Percentiles rank a stretch among this genome's conserved stretches.
phyloP scores from a whole-genome alignment of 2,113 vertebrate species.

The Psilopsiagon aymara region DNA sequence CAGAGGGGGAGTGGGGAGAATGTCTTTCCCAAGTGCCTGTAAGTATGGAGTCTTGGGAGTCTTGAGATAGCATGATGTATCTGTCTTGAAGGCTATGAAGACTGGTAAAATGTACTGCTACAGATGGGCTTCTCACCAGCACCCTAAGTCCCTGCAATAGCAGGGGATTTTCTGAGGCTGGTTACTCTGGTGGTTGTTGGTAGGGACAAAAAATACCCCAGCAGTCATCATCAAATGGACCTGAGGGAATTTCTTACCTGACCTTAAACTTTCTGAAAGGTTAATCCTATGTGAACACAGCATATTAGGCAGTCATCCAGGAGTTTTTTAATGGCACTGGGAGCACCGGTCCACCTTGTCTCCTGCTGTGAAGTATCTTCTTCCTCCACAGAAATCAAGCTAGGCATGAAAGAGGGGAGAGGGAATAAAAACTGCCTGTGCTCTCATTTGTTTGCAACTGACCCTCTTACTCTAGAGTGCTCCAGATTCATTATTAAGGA shows the following conservation, averaged over 20 bases:
- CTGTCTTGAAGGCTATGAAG: not conserved
- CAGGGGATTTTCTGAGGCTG: not conserved
- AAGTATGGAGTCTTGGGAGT: not conserved
- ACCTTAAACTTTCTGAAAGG: not conserved
- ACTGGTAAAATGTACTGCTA: accelerated
- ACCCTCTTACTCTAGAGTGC: not conserved
- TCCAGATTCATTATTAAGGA: not conserved
- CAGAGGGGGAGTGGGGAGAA: not conserved
- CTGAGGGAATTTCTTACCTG: not conserved
- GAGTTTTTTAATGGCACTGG: not conserved
- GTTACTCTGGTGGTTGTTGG: not conserved
- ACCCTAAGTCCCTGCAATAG: not conserved
- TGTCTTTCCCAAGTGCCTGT: not conserved
- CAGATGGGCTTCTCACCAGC: not conserved
- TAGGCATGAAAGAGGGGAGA: not conserved
- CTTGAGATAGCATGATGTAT: not conserved
- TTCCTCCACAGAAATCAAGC: not conserved
- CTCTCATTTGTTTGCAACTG: not conserved
- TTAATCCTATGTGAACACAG: not conserved
- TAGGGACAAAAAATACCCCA: not conserved
- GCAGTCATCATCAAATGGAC: not conserved
- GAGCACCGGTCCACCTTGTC: not conserved
- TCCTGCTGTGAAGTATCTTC: not conserved
- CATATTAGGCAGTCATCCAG: not conserved
- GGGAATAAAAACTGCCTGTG: not conserved